Percentiles rank a stretch among this genome's conserved stretches.
Evolutionary conservation across 2,113 vertebrate genomes (phyloP).

Genomic region (Bostrychus sinensis): DNA sequence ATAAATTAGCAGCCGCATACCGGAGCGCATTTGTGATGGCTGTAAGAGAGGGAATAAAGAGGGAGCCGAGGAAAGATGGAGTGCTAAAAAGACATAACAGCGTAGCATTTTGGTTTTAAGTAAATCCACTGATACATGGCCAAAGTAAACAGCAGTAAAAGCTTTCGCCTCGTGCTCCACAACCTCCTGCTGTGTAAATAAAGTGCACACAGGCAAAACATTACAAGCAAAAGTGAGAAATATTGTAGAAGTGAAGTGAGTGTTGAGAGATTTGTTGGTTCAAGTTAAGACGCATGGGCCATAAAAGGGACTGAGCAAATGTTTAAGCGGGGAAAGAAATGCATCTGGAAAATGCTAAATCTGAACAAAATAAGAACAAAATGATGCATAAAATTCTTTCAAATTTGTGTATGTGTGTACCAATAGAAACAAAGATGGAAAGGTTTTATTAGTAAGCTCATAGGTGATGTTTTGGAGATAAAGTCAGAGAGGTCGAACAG

Average conservation of each 20-base stretch:
- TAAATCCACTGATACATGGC: constrained; percentile 61
- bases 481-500: too few species aligned
- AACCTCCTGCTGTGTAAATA: constrained; percentile 72
- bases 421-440: too few species aligned
- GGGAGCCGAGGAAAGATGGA: constrained; percentile 27
- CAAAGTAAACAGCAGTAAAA: constrained; percentile 76
- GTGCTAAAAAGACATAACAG: constrained; percentile 53
- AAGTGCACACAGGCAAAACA: constrained; percentile 55
- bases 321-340: too few species aligned
- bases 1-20: constrained; percentile 89
- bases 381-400: too few species aligned
- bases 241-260: constrained; percentile 44
- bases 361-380: too few species aligned
- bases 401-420: too few species aligned
- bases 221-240: constrained; percentile 27
- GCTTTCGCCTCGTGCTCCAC: constrained; percentile 64
- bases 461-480: too few species aligned
- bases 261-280: constrained; percentile 20
- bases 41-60: constrained; percentile 67
- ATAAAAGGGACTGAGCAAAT: background rate
- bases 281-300: background rate
- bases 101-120: constrained; percentile 56
- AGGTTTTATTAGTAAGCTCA: too few species aligned
- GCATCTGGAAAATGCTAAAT: too few species aligned
- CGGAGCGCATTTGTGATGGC: constrained; percentile 76